A percentile compares a stretch with the other conserved stretches of the same genome.
phyloP scores from a whole-genome alignment of 2,888 invertebrate species.

The Catocala sponsa region DNA sequence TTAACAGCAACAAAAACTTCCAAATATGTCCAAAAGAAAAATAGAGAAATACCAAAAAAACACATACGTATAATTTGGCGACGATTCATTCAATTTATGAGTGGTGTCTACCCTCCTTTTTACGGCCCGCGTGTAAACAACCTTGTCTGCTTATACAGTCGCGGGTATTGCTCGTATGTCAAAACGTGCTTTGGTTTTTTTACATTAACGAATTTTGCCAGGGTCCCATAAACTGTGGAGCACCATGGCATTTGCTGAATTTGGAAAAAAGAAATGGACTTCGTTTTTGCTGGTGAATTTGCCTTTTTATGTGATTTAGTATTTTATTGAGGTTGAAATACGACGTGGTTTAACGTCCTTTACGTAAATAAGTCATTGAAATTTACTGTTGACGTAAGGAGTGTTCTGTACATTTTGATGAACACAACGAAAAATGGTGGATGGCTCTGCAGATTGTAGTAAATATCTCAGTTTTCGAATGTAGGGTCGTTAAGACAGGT shows the following conservation, averaged over 20 bases:
- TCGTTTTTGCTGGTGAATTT: conserved; percentile 2
- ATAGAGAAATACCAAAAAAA: conserved; percentile 7
- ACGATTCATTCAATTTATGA: conserved; percentile 47
- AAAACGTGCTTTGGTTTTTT: conserved; percentile 24
- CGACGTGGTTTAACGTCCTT: no score
- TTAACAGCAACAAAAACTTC: not conserved
- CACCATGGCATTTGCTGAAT: conserved; percentile 32
- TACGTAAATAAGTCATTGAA: no score
- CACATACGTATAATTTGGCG: conserved; percentile 26
- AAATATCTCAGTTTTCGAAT: no score
- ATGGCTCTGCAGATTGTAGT: no score
- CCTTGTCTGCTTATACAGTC: conserved; percentile 46
- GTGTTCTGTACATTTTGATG: no score
- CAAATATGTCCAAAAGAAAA: conserved; percentile 7
- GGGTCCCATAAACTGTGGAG: conserved; percentile 28
- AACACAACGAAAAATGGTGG: no score
- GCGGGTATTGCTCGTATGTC: conserved; percentile 12
- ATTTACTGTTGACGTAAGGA: no score
- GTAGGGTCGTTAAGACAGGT: no score
- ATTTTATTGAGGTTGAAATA: not conserved
- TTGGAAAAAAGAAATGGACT: conserved; percentile 17
- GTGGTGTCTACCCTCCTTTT: conserved; percentile 31
- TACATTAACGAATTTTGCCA: conserved; percentile 34
- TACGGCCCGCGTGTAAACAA: conserved; percentile 43
- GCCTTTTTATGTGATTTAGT: not conserved